Evolutionary conservation across 2,113 vertebrate genomes (phyloP).

Genomic region (Periophthalmus modestus): DNA sequence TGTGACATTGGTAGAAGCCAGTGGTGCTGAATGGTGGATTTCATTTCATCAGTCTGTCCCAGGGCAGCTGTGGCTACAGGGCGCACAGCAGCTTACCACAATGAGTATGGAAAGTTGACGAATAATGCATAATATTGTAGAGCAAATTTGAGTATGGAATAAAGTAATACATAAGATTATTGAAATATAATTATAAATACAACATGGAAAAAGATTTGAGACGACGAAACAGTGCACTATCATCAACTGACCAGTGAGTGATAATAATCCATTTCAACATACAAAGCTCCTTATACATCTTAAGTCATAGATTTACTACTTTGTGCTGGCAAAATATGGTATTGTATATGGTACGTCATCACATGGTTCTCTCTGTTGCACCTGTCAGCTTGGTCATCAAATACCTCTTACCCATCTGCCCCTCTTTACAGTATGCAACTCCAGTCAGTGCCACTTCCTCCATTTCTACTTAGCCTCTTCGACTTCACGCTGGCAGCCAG

Average conservation of each 20-base stretch:
- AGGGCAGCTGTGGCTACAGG: neutral
- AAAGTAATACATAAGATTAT: neutral
- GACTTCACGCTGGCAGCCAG: conserved; percentile 67
- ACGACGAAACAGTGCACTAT: neutral
- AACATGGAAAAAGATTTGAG: no score
- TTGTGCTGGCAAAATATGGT: neutral
- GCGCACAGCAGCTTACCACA: neutral
- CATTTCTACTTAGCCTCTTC: conserved; percentile 38
- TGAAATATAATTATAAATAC: neutral
- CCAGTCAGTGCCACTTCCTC: conserved; percentile 49
- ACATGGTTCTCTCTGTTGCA: conserved; percentile 39
- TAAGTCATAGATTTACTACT: neutral
- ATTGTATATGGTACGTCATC: conserved; percentile 40
- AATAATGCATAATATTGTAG: neutral
- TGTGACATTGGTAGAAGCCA: neutral
- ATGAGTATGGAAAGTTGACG: neutral
- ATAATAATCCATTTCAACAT: neutral
- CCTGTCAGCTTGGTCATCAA: conserved; percentile 36
- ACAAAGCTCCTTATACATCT: neutral
- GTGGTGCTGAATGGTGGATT: neutral
- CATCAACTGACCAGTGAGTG: conserved; percentile 4
- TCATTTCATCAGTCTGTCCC: neutral
- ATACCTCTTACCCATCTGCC: conserved; percentile 42
- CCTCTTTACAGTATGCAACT: conserved; percentile 51
- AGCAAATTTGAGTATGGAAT: neutral